Evolutionary conservation across 2,797 vertebrate genomes (phyloP), one percentile per base, ranked within the genome.

Genomic region (Borostomias antarcticus): DNA sequence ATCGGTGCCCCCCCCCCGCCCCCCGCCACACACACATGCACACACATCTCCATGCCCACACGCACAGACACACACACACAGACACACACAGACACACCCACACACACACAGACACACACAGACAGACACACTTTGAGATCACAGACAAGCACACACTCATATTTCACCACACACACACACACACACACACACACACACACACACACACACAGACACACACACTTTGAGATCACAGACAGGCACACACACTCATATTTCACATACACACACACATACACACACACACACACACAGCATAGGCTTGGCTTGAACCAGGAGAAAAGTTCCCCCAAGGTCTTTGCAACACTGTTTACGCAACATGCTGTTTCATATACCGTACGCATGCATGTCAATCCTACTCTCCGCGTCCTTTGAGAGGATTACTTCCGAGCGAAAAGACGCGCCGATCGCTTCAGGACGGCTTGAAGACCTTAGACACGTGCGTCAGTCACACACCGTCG

Each of bases 221-320:
- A 68, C 68, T n/a, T n/a, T n/a, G n/a, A n/a, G n/a, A n/a, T n/a
- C n/a, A n/a, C n/a, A n/a, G n/a, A n/a, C n/a, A n/a, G n/a, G 69
- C 54, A 68, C 29, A 77, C 77, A 82, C 58, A 57, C 30, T 1
- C 62, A 2, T n/a, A n/a, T n/a, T n/a, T n/a, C 11, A 21, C 58
- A 59, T 60, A 25, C 64, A 62, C 40, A 71, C 35, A 64, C 52
- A 28, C 19, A 67, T 53, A 72, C 57, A 54, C 47, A 45, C 37
- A 61, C 40, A 77, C 66, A 59, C 79, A 73, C 70, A 72, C 54
- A 64, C 29, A 78, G 76, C 82, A 58, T 9, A 13, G 45, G 29
- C 28, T 54, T n/a, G 61, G 77, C 74, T 86, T 79, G 66, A 4
- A 17, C 40, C 15, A 17, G 40, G 15, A 43, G 40, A 43, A 15